Evolutionary conservation across 1,140 invertebrate genomes (phyloP), one percentile per base, ranked within the genome.

Genomic region (Drosophila nigrodunni): DNA sequence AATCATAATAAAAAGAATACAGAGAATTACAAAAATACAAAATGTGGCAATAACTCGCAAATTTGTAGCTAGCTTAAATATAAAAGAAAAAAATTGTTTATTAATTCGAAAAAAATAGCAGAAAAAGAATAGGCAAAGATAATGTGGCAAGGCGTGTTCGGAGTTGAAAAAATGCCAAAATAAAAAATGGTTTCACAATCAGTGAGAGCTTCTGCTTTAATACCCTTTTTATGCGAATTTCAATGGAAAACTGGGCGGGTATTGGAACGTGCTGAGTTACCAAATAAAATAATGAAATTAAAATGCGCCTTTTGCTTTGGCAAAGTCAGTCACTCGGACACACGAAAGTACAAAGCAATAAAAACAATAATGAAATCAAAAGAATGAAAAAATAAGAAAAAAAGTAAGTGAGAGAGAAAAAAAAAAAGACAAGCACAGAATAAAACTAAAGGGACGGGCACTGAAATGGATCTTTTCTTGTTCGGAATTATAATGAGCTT

Each of bases 351-450:
- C 44, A 52, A 69, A 74, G 82, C 85, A 83, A 88, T 88, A 89
- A 83, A 88, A 88, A 89, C 60, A 80, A 87, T 87, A 88, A 88
- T 78, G 85, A 83, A 89, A 88, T 89, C 77, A 88, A 89, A 88
- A 78, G 80, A 88, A 86, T 82, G 67, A 75, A 79, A 78, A 77
- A 47, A 68, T 44, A 35, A 65, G 58, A 82, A 58, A 50, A 50
- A 61, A 30, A 49, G 25, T 5, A 6, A 60, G 47, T 44, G 0
- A 30, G 67, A 75, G 76, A 78, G 77, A 47, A 68, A 50, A 35
- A 50, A 35, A 65, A 52, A 82, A 59, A 50, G 59, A 61, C 37
- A 55, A 60, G 47, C 57, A 34, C 7, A 30, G 43, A 74, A 60
- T 68, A 58, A 52, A 69, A 69, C 50, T 39, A 68, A 49, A 71